Base-by-base conservation (phyloP, 2,888 invertebrate genomes). In the Lepidochrysops patricia region DNA sequence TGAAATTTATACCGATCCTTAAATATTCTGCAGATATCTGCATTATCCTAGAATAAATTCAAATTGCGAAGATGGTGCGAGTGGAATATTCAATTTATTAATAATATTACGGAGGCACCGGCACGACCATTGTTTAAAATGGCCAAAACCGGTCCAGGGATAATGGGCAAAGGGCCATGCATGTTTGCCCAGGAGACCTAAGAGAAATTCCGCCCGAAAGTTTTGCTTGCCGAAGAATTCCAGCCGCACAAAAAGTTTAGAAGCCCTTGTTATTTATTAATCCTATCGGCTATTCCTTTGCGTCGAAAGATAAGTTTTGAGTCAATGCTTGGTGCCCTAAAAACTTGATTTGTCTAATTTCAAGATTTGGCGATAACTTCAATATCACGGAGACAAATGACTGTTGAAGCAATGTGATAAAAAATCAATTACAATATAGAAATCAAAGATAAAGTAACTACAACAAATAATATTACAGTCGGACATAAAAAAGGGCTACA, bases 101-200 rank as follows among this genome's bases (percentile, higher is more conserved):
- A 12, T 61, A 50, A 78, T 79, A 79, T 72, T 76, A 77, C 69
- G 64, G 74, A 76, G 73, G 70, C 62, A 63, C 66, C 62, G 64
- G 69, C 68, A 69, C 72, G 71, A 70, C 84, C 77, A 86, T 85
- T 86, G 84, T 88, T 78, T 84, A 73, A 83, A 81, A 84, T 82
- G 82, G 75, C 76, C 77, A 82, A 70, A 80, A 86, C 88, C 85
- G 86, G 88, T 88, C 74, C 70, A 58, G 63, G 79, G 79, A 80
- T 84, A 83, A 82, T 82, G 75, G 76, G 73, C 73, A 76, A 80
- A 74, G 69, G 70, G 77, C 74, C 65, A 76, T 75, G 75, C 76
- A 78, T 73, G 72, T 77, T 69, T 65, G 60, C 67, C 64, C 64
- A 62, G 62, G 66, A 64, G 69, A 66, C 67, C 73, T 70, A 69